These are phyloP conservation scores for Tachyglossus aculeatus DNA, from an alignment of 2,797 vertebrate species.

Conservation along the genomic window DNA sequence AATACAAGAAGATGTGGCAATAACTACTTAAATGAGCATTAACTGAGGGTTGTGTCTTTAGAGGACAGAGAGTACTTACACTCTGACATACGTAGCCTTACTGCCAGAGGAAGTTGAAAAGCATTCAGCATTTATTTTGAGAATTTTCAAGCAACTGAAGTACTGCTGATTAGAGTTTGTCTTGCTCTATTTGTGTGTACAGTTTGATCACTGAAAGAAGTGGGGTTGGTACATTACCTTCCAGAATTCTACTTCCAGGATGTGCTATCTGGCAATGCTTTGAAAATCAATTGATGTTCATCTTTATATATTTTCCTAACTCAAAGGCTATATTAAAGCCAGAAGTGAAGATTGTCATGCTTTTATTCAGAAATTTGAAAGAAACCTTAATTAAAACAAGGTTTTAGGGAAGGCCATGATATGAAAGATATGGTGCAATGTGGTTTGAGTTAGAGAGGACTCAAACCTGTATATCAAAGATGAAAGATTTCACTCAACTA, in stretches of 20 bases:
- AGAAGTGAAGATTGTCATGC: conserved; percentile 81
- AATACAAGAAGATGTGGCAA: conserved; percentile 43
- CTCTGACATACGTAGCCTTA: conserved; percentile 71
- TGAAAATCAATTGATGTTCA: conserved; percentile 72
- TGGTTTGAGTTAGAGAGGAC: conserved; percentile 76
- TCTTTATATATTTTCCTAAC: conserved; percentile 76
- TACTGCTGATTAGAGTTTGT: conserved; percentile 42
- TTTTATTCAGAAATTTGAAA: conserved; percentile 78
- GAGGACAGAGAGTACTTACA: conserved; percentile 64
- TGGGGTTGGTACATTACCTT: conserved; percentile 51
- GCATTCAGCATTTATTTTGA: conserved; percentile 46
- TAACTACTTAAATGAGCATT: conserved; percentile 50
- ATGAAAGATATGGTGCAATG: conserved; percentile 79
- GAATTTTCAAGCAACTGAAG: conserved; percentile 59
- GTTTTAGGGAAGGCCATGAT: conserved; percentile 72
- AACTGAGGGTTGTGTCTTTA: conserved; percentile 67
- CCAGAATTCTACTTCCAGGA: conserved; percentile 59
- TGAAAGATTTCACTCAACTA: conserved; percentile 84
- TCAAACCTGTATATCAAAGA: conserved; percentile 81
- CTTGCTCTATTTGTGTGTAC: conserved; percentile 59
- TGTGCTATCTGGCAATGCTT: conserved; percentile 71
- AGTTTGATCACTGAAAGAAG: conserved; percentile 63
- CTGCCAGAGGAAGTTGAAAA: conserved; percentile 59
- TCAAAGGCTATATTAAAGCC: conserved; percentile 80
- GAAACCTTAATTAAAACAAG: conserved; percentile 81